These are phyloP conservation scores for Phengaris alcon DNA, from an alignment of 2,888 invertebrate genomes.

Conservation along the genomic window DNA sequence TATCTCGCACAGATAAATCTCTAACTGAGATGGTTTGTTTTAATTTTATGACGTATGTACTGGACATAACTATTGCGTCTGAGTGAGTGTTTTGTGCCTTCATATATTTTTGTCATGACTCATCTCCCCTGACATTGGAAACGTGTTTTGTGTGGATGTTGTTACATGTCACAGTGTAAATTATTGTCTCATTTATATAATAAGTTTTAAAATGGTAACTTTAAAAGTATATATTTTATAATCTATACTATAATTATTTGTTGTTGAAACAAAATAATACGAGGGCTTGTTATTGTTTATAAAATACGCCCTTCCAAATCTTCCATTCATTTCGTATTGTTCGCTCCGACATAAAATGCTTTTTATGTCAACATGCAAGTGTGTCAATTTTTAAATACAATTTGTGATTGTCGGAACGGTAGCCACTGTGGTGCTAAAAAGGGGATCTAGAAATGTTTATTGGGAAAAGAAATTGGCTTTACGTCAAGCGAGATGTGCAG, in stretches of 20 bases:
- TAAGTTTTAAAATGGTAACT: slow-evolving; percentile 22
- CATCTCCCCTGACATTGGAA: slow-evolving; percentile 21
- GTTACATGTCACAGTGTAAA: slow-evolving; percentile 10
- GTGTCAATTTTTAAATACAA: slow-evolving; percentile 27
- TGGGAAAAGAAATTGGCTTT: slow-evolving; percentile 25
- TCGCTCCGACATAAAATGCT: slow-evolving; percentile 11
- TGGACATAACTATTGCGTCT: slow-evolving; percentile 18
- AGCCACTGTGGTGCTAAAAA: slow-evolving; percentile 37
- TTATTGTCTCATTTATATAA: slow-evolving; percentile 18
- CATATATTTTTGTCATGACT: slow-evolving; percentile 26
- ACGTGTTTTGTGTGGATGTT: slow-evolving; percentile 18
- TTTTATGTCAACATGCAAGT: slow-evolving; percentile 19
- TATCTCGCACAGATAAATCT: neutral
- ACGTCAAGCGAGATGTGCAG: neutral
- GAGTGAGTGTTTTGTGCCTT: slow-evolving; percentile 27
- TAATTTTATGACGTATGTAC: slow-evolving; percentile 20
- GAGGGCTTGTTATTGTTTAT: slow-evolving; percentile 19
- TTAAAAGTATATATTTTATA: slow-evolving; percentile 27
- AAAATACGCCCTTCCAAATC: slow-evolving; percentile 18
- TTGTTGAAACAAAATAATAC: neutral
- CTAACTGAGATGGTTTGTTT: neutral
- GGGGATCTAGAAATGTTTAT: slow-evolving; percentile 32
- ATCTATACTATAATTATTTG: slow-evolving; percentile 24
- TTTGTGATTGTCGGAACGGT: slow-evolving; percentile 5
- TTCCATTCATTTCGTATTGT: slow-evolving; percentile 5